Conservation (phyloP, 2,888 invertebrate species). For the Drosophila limbata region DNA sequence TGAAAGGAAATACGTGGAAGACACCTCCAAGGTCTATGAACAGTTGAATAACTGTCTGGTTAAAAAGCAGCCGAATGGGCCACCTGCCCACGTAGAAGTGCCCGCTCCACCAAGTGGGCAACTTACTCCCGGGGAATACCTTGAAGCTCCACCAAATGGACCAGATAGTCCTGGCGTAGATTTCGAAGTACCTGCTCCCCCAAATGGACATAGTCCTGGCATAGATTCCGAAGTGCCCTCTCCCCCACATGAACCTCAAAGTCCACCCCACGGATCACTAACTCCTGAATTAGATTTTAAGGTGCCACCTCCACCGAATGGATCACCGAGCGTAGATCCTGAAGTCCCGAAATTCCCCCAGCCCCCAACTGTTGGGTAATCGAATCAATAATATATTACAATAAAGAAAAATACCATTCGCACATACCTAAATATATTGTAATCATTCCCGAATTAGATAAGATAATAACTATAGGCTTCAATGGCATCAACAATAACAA, state of each 20-base stretch:
- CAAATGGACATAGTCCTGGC: no score
- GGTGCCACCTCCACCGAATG: no score
- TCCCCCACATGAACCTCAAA: no score
- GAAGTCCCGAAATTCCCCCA: background rate
- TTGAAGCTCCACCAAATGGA: background rate
- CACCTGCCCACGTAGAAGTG: background rate
- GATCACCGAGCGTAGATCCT: background rate
- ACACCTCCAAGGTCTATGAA: conserved; percentile 38
- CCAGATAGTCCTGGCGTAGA: background rate
- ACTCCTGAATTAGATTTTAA: no score
- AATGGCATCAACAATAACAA: background rate
- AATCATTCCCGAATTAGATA: background rate
- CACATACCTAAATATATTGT: background rate
- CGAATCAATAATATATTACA: background rate
- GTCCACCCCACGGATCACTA: no score
- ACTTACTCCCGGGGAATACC: background rate
- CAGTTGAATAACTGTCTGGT: conserved; percentile 47
- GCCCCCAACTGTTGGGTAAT: background rate
- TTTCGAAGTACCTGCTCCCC: background rate
- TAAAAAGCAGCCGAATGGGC: background rate
- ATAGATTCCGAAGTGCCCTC: no score
- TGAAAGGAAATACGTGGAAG: conserved; percentile 47
- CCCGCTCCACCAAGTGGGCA: background rate
- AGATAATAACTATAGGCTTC: background rate
- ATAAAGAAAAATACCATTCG: background rate